Evolutionary conservation across 2,113 vertebrate species (phyloP), one percentile per base, ranked within the genome.

Genomic region (Prinia subflava): DNA sequence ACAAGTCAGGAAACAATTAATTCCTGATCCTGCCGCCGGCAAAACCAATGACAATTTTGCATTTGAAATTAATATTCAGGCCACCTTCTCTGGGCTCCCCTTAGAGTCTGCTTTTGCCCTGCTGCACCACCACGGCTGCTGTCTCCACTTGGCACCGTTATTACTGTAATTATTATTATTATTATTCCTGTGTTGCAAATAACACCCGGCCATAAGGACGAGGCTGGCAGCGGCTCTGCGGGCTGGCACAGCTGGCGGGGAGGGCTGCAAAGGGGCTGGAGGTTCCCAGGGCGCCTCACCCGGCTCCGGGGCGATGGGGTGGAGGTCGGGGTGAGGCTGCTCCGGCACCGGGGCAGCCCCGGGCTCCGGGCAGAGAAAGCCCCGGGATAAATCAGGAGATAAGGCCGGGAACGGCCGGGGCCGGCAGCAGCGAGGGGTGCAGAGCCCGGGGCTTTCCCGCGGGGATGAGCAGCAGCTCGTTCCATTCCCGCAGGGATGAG

Each of bases 241-340:
- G 14, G 83, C 21, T 53, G 77, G 94, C 63, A 60, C 35, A 67
- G 95, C 31, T 56, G 30, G 19, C 37, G 16, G 87, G 93, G 57
- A 9, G 49, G 90, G 82, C 30, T 50, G 64, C 15, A 10, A 25
- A 19, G 10, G 93, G 62, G 73, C 75, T 7, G 56, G 39, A 2
- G 69, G 79, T 41, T 90, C 83, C 94, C 85, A 3, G 15, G 41
- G 94, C 2, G n/a, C 80, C 53, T 93, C 37, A 33, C 85, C 56
- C 44, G 49, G 95, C 23, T 21, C 89, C 8, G 94, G 93, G 97
- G 95, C 94, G 76, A 74, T 10, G n/a, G 52, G 80, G 73, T 76
- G 87, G 94, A 78, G 97, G 96, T 79, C 65, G 68, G 96, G 96
- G 67, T 83, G 89, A 78, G 30, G 82, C 57, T 91, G 78, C 82